Percentiles rank a stretch among this genome's conserved stretches.
Conservation (phyloP, 2,888 invertebrate species). For the Lycaena phlaeas region DNA sequence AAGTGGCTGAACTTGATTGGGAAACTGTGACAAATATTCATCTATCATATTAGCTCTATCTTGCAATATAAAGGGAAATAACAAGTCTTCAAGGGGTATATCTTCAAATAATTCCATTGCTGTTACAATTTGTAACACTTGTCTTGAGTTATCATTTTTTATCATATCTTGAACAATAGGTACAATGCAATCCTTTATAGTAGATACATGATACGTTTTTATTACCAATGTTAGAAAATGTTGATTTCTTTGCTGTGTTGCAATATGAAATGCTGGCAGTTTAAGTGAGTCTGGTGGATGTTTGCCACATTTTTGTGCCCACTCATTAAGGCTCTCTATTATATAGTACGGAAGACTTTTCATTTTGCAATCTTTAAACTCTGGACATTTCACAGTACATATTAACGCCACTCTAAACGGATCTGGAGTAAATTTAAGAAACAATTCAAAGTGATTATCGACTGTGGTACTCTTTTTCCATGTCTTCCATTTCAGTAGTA, state of each 20-base stretch:
- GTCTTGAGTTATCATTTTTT: slow-evolving; percentile 75
- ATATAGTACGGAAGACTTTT: slow-evolving; percentile 76
- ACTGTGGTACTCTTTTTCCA: slow-evolving; percentile 73
- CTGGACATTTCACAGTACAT: slow-evolving; percentile 75
- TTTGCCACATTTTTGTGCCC: slow-evolving; percentile 45
- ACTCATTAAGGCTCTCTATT: slow-evolving; percentile 74
- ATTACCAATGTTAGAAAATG: slow-evolving; percentile 76
- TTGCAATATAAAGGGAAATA: slow-evolving; percentile 86
- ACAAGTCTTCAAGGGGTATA: slow-evolving; percentile 79
- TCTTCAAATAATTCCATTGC: slow-evolving; percentile 77
- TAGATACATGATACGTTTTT: slow-evolving; percentile 75
- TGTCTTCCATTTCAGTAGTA: slow-evolving; percentile 54
- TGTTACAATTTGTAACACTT: slow-evolving; percentile 81
- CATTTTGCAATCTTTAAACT: slow-evolving; percentile 75
- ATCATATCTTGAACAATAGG: slow-evolving; percentile 72
- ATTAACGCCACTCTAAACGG: slow-evolving; percentile 74
- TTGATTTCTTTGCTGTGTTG: slow-evolving; percentile 77
- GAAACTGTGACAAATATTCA: slow-evolving; percentile 79
- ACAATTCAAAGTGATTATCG: slow-evolving; percentile 56
- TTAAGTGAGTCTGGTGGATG: slow-evolving; percentile 71
- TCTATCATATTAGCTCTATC: slow-evolving; percentile 84
- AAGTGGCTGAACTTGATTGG: slow-evolving; percentile 76
- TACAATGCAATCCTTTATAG: slow-evolving; percentile 75
- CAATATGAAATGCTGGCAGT: slow-evolving; percentile 80
- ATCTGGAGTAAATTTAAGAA: slow-evolving; percentile 66